Percentiles rank a stretch among this genome's conserved stretches.
Evolutionary conservation across 1,140 invertebrate species (phyloP).

Genomic region (Drosophila nigrodunni): DNA sequence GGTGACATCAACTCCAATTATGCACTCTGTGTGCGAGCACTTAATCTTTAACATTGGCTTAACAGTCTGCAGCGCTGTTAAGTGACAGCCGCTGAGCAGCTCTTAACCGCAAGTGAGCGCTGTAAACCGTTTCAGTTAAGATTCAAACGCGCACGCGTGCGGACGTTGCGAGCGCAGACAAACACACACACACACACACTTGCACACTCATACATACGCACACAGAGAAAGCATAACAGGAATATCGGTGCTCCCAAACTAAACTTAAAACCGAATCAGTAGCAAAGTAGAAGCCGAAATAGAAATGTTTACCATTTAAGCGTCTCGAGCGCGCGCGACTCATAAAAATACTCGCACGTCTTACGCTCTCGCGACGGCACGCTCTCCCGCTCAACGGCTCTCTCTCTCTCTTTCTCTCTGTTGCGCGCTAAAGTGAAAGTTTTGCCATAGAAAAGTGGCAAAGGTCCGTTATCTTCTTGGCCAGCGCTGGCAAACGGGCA

Average conservation of each 20-base stretch:
- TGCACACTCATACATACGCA: neutral
- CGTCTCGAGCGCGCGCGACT: constrained; percentile 44
- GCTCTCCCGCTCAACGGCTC: constrained; percentile 10
- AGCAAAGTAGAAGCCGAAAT: constrained; percentile 67
- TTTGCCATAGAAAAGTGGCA: constrained; percentile 78
- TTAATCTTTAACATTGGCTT: constrained; percentile 25
- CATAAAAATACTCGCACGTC: constrained; percentile 53
- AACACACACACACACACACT: constrained; percentile 10
- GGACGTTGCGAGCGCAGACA: constrained; percentile 44
- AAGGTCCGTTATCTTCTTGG: constrained; percentile 81
- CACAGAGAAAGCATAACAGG: constrained; percentile 65
- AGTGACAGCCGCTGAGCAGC: constrained; percentile 16
- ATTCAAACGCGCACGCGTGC: constrained; percentile 76
- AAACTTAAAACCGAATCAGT: constrained; percentile 35
- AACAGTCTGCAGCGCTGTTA: constrained; percentile 47
- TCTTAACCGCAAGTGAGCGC: constrained; percentile 63
- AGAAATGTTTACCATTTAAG: constrained; percentile 81
- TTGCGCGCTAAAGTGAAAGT: constrained; percentile 81
- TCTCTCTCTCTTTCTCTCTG: constrained; percentile 21
- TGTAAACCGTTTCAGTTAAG: constrained; percentile 78
- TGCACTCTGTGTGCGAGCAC: constrained; percentile 5
- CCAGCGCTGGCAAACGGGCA: constrained; percentile 63
- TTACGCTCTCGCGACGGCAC: constrained; percentile 18
- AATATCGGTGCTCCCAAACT: constrained; percentile 31
- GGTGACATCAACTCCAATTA: constrained; percentile 41